Percentiles rank a stretch among this genome's conserved stretches.
Evolutionary conservation across 2,888 invertebrate genomes (phyloP).

Genomic region (Bimastos eiseni): DNA sequence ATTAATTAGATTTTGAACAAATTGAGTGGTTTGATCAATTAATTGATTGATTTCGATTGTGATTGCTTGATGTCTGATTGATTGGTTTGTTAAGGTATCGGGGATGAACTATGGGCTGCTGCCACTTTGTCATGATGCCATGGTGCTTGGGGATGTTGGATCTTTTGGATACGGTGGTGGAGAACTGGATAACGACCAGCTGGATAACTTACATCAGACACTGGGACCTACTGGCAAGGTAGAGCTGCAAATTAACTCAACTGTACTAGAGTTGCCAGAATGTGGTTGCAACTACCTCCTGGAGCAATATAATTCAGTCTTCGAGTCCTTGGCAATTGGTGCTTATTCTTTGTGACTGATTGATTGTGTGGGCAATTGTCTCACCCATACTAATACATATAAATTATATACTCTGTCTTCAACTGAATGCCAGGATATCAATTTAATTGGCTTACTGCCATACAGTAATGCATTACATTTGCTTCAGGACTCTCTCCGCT

Average conservation of each 20-base stretch:
- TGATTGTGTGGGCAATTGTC: neutral
- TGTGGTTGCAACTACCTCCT: neutral
- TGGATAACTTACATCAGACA: neutral
- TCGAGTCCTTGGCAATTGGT: neutral
- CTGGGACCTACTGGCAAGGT: constrained; percentile 24
- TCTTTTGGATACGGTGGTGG: constrained; percentile 76
- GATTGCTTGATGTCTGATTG: neutral
- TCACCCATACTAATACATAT: neutral
- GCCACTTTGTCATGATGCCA: constrained; percentile 89
- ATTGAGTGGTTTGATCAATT: neutral
- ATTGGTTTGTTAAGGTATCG: constrained; percentile 68
- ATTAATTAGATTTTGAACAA: neutral
- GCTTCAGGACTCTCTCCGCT: neutral
- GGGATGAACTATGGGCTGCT: constrained; percentile 84
- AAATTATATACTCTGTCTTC: neutral
- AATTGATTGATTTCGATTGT: neutral
- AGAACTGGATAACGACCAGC: constrained; percentile 68
- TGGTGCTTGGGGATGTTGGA: constrained; percentile 85
- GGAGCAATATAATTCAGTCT: neutral
- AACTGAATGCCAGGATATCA: neutral
- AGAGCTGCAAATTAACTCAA: neutral
- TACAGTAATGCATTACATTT: neutral
- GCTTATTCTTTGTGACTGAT: neutral
- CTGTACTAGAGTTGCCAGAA: neutral
- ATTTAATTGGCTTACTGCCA: neutral